Base-by-base conservation (phyloP, 2,888 invertebrate genomes). In the Subacronicta megacephala region DNA sequence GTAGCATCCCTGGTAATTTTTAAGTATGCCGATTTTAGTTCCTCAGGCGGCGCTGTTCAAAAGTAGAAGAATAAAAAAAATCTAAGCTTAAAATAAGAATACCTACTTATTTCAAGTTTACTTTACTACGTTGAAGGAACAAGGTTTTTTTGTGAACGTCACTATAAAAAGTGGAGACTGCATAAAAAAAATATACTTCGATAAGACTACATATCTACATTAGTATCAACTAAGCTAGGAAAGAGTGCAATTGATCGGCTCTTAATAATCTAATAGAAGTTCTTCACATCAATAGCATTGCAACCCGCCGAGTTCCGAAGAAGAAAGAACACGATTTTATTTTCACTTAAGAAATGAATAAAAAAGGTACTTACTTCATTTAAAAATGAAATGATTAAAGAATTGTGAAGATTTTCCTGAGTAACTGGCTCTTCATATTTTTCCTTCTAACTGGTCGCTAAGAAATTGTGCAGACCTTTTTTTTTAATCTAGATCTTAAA, bases 261-360 rank as follows among this genome's bases (percentile, higher is more conserved):
- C 47, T 43, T 61, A 67, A 61, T 61, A 67, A 56, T 38, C 29
- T 35, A 41, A 57, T 41, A 36, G 44, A 23, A 40, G 31, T 45
- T 33, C 2, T 31, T 31, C 45, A 57, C 62, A 41, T 62, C 52
- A 52, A 62, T 62, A 45, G 42, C 23, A 31, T 18, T 49, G 69
- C 57, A 38, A 17, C 42, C 43, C 17, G 7, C 12, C 17, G 20
- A 62, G 33, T 16, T 38, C 35, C 13, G n/a, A 0, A 49, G 12
- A 7, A 13, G 44, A 56, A 49, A 38, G n/a, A 42, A 50, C 50
- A 26, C 36, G 12, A 16, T 42, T 31, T 65, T 44, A 16, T 7
- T 18, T 17, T 43, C 44, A 35, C 51, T 51, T 38, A 13, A 9
- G n/a, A 49, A 38, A 26, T 44, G 33, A 68, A 47, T 67, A 29